Evolutionary conservation across 1,140 invertebrate species (phyloP).

Genomic region (Leptinotarsa texana): DNA sequence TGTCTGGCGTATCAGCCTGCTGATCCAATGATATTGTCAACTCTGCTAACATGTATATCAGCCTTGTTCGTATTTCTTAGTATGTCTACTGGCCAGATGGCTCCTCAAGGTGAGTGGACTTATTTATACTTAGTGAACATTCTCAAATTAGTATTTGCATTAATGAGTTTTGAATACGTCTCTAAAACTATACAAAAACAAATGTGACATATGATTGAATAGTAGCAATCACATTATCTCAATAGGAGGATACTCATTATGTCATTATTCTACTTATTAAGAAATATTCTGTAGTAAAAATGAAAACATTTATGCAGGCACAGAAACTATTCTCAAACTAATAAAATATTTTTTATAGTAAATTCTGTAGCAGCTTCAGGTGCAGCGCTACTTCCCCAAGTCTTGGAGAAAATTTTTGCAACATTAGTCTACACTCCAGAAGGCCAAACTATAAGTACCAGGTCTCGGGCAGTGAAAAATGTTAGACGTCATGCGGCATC

Average conservation of each 20-base stretch:
- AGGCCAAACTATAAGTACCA: slow-evolving; percentile 62
- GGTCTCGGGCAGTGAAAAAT: slow-evolving; percentile 78
- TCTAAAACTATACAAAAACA: too few species aligned
- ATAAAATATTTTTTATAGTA: slow-evolving; percentile 38
- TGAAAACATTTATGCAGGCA: too few species aligned
- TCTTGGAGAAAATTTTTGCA: slow-evolving; percentile 86
- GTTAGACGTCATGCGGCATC: slow-evolving; percentile 86
- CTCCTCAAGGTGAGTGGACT: slow-evolving; percentile 54
- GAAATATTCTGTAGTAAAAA: too few species aligned
- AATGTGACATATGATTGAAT: too few species aligned
- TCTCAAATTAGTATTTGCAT: too few species aligned
- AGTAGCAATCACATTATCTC: too few species aligned
- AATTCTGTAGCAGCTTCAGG: slow-evolving; percentile 70
- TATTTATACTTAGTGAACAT: too few species aligned
- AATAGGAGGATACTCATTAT: too few species aligned
- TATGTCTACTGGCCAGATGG: slow-evolving; percentile 79
- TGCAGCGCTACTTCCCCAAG: slow-evolving; percentile 72
- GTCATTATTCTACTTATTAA: too few species aligned
- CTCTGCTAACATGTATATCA: slow-evolving; percentile 85
- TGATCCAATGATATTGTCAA: slow-evolving; percentile 78
- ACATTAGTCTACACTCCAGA: slow-evolving; percentile 74
- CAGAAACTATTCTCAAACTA: too few species aligned
- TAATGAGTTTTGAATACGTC: too few species aligned
- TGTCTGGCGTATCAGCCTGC: slow-evolving; percentile 76
- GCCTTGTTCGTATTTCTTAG: slow-evolving; percentile 87